These are phyloP conservation scores for Drosophila glabriapex DNA, from an alignment of 2,888 invertebrate genomes.

Conservation along the genomic window DNA sequence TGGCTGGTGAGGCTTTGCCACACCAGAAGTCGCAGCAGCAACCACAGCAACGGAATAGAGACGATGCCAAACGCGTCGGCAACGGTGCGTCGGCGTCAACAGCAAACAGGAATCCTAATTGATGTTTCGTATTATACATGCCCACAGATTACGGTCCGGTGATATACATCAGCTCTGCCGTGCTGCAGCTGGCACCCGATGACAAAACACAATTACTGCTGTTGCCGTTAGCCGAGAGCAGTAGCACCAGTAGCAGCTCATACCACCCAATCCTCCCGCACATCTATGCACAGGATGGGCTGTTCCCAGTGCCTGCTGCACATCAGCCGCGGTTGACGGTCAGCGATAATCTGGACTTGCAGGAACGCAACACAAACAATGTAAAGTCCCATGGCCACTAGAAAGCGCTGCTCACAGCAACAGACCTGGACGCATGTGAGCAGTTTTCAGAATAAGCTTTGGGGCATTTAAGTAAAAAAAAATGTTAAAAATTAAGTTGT, in stretches of 20 bases:
- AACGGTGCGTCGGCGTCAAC: constrained; percentile 60
- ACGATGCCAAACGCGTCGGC: constrained; percentile 2
- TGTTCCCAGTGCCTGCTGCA: not conserved
- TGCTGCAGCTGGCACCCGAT: constrained; percentile 60
- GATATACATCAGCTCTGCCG: constrained; percentile 70
- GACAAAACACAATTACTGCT: constrained; percentile 52
- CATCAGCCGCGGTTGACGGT: constrained; percentile 31
- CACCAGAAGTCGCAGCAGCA: not conserved
- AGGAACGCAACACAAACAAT: not conserved
- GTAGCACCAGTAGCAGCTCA: constrained; percentile 2
- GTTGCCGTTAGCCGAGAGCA: constrained; percentile 24
- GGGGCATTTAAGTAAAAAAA: not conserved
- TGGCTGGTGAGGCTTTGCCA: not conserved
- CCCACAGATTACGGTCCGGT: constrained; percentile 65
- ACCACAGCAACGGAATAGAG: not conserved
- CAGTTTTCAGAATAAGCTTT: not conserved
- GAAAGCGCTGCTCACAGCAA: not conserved
- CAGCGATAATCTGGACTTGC: constrained; percentile 62
- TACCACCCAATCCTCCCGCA: constrained; percentile 30
- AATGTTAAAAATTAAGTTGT: not conserved
- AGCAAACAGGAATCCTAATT: not conserved
- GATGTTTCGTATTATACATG: not conserved
- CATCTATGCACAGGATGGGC: constrained; percentile 23
- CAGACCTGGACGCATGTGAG: not conserved
- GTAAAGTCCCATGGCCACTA: constrained; percentile 48